phyloP scores from a whole-genome alignment of 2,113 vertebrate species.

The Crotalus helleri region DNA sequence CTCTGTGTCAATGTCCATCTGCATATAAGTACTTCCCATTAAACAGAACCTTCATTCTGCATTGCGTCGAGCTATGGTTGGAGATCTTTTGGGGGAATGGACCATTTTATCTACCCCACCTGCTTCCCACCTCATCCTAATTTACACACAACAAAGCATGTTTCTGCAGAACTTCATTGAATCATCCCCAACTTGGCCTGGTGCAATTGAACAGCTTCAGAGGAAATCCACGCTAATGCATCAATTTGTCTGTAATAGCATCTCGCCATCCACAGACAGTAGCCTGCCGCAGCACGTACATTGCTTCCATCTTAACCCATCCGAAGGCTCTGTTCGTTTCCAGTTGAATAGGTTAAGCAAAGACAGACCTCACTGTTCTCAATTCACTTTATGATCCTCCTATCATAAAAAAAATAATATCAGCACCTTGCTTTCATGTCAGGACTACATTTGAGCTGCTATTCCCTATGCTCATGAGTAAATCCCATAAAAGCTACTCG shows the following conservation, averaged over 20 bases:
- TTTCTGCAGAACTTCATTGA: conserved; percentile 40
- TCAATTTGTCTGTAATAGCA: conserved; percentile 70
- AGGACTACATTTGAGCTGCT: conserved; percentile 94
- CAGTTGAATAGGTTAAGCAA: conserved; percentile 83
- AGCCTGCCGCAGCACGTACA: conserved; percentile 55
- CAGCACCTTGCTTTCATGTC: conserved; percentile 91
- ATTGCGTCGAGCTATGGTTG: neutral
- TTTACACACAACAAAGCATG: neutral
- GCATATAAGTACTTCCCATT: neutral
- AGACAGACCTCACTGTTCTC: conserved; percentile 81
- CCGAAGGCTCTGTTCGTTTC: conserved; percentile 71
- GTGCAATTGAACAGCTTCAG: conserved; percentile 59
- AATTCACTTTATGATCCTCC: conserved; percentile 83
- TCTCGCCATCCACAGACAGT: conserved; percentile 61
- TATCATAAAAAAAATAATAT: conserved; percentile 89
- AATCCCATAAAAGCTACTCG: conserved; percentile 94
- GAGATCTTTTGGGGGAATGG: neutral
- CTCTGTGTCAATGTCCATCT: neutral
- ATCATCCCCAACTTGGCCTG: conserved; percentile 47
- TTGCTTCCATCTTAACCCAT: conserved; percentile 71
- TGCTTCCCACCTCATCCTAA: neutral
- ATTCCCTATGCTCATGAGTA: conserved; percentile 98
- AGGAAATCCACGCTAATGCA: conserved; percentile 65
- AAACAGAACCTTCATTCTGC: neutral
- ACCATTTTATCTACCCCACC: fast-evolving